Evolutionary conservation across 2,888 invertebrate species (phyloP).

Genomic region (Epirrhoe tristata): DNA sequence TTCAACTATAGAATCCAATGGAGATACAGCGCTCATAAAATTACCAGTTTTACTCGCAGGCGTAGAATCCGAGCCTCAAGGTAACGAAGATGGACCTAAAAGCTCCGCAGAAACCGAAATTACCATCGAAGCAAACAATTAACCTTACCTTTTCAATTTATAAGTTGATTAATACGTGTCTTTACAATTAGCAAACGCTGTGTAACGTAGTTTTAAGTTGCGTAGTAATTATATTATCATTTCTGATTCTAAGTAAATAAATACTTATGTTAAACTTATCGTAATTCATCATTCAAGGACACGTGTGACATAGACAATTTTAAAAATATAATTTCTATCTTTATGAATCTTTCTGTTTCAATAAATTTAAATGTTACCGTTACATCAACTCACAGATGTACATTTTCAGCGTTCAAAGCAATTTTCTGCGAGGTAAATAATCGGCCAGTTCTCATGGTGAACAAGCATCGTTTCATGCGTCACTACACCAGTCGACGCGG

Average conservation of each 20-base stretch:
- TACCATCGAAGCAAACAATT: constrained; percentile 11
- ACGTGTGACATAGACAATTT: neutral
- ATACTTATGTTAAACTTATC: constrained; percentile 9
- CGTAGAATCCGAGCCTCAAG: constrained; percentile 2
- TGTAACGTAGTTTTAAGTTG: constrained; percentile 10
- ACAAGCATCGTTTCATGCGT: constrained; percentile 64
- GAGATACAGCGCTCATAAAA: constrained; percentile 9
- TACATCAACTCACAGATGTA: constrained; percentile 19
- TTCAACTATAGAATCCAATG: constrained; percentile 19
- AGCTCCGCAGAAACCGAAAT: constrained; percentile 10
- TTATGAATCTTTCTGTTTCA: neutral
- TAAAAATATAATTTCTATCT: neutral
- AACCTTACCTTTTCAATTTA: neutral
- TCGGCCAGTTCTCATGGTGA: constrained; percentile 64
- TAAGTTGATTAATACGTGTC: neutral
- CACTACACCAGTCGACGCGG: constrained; percentile 70
- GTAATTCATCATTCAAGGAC: neutral
- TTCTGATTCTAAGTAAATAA: neutral
- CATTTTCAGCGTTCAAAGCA: constrained; percentile 40
- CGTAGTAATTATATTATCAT: constrained; percentile 3
- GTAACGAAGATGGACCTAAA: neutral
- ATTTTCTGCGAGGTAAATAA: constrained; percentile 55
- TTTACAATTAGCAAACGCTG: constrained; percentile 2
- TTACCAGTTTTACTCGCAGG: constrained; percentile 15
- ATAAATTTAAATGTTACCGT: neutral